Conservation (phyloP, 2,888 invertebrate species). For the Formica aserva region DNA sequence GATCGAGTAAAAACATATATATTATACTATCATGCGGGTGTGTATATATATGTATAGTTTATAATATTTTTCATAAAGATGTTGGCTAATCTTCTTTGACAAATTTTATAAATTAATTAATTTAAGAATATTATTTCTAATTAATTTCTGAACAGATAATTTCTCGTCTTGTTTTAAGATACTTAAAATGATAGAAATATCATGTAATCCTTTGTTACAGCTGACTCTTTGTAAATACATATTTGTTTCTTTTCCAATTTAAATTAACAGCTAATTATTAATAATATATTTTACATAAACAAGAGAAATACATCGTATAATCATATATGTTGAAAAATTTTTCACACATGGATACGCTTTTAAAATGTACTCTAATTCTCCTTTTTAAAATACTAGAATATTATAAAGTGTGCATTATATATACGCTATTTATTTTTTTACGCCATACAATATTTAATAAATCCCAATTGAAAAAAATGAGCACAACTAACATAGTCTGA, state of each 20-base stretch:
- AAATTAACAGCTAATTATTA: conserved; percentile 1
- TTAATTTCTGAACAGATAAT: not conserved
- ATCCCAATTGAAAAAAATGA: not conserved
- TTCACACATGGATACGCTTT: not conserved
- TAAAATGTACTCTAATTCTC: not conserved
- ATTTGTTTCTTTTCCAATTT: not conserved
- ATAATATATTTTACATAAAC: not conserved
- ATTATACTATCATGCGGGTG: not conserved
- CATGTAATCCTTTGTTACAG: not conserved
- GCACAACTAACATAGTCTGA: not conserved
- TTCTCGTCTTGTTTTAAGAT: not conserved
- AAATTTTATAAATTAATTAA: not conserved
- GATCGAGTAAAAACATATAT: conserved; percentile 4
- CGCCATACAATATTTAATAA: not conserved
- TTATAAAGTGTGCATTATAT: not conserved
- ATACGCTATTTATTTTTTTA: not conserved
- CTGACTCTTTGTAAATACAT: conserved; percentile 2
- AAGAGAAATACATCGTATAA: not conserved
- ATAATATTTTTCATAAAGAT: not conserved
- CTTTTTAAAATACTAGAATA: not conserved
- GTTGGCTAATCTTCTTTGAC: not conserved
- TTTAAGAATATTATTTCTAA: conserved; percentile 10
- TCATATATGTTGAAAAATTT: not conserved
- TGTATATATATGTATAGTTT: not conserved
- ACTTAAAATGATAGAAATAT: not conserved